Conservation (phyloP, 2,113 vertebrate species). For the Erpornis zantholeuca region DNA sequence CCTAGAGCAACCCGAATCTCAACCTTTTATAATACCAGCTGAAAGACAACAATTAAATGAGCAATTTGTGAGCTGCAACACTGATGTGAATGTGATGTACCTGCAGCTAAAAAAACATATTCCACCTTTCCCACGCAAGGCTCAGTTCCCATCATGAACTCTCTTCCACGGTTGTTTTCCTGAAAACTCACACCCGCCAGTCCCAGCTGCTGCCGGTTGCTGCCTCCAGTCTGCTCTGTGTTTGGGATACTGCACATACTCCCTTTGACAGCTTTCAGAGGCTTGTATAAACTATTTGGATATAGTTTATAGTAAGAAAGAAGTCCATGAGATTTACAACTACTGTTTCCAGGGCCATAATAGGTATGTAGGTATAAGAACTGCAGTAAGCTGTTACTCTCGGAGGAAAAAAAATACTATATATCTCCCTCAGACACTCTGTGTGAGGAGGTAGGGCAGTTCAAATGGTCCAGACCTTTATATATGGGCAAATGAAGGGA, state of each 20-base stretch:
- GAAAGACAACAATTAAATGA: neutral
- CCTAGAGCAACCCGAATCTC: neutral
- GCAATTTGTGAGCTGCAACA: neutral
- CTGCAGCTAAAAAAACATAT: neutral
- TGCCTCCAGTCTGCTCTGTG: neutral
- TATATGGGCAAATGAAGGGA: neutral
- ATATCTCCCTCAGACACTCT: neutral
- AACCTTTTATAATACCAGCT: neutral
- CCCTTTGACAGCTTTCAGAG: constrained; percentile 25
- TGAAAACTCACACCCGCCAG: neutral
- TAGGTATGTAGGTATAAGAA: constrained; percentile 46
- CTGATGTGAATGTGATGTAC: accelerated
- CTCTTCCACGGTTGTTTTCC: neutral
- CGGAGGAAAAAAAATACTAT: neutral
- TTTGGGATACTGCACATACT: constrained; percentile 2
- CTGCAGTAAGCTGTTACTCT: neutral
- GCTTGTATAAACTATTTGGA: constrained; percentile 42
- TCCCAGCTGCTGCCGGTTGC: neutral
- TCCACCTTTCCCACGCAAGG: neutral
- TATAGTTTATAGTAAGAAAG: constrained; percentile 25
- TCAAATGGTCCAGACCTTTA: neutral
- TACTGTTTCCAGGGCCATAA: constrained; percentile 59
- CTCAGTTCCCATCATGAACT: neutral
- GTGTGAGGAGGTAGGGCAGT: neutral
- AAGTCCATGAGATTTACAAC: constrained; percentile 37